These are phyloP conservation scores for Plecturocebus donacophilus DNA, from an alignment of 2,113 vertebrate genomes.

Conservation along the genomic window DNA sequence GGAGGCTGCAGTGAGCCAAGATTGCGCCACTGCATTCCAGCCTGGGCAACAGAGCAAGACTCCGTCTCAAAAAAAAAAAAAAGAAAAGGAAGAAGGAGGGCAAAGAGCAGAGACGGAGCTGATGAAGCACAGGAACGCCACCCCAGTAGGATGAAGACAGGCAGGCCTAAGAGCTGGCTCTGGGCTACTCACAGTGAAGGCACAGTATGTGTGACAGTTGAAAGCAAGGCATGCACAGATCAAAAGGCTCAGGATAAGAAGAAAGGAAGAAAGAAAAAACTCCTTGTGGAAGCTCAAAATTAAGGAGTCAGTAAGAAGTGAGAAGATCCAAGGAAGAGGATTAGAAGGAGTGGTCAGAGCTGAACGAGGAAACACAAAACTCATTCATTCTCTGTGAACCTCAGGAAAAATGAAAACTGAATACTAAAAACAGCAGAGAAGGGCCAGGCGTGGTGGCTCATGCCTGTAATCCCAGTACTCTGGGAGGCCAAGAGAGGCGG, in stretches of 20 bases:
- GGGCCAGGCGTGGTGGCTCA: too few species aligned
- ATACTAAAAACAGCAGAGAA: background rate
- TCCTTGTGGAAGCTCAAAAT: background rate
- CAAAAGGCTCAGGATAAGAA: background rate
- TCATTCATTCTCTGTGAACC: background rate
- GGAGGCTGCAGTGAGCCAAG: too few species aligned
- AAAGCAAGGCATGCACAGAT: background rate
- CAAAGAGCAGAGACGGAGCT: background rate
- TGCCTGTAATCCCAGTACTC: too few species aligned
- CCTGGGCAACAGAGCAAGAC: too few species aligned
- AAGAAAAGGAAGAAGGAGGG: background rate
- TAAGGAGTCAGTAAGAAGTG: background rate
- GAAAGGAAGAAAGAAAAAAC: background rate
- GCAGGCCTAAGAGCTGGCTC: background rate
- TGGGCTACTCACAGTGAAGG: background rate
- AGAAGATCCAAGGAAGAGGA: background rate
- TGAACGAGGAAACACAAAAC: background rate
- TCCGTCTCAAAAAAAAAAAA: too few species aligned
- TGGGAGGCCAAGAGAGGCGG: too few species aligned
- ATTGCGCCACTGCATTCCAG: too few species aligned
- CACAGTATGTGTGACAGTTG: background rate
- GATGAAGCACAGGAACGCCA: background rate
- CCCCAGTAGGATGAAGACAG: background rate
- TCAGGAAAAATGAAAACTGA: background rate
- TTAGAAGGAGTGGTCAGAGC: background rate